A percentile compares a stretch with the other conserved stretches of the same genome.
Conservation (phyloP, 2,888 invertebrate genomes). For the Limenitis camilla region DNA sequence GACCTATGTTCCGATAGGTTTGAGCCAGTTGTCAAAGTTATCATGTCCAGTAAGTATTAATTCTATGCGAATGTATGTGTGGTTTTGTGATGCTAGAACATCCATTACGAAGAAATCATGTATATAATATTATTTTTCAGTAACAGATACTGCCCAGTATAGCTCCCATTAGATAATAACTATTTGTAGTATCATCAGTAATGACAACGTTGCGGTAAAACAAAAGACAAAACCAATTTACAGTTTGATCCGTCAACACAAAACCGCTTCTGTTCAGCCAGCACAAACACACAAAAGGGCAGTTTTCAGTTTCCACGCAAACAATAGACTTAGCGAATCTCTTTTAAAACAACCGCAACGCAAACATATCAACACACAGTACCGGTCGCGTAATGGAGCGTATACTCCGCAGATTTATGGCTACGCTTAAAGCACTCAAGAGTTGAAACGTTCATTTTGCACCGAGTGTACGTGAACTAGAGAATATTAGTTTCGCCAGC, state of each 20-base stretch:
- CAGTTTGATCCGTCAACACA: conserved; percentile 1
- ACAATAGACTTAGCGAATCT: conserved; percentile 24
- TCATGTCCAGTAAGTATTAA: too few species aligned
- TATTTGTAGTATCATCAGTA: too few species aligned
- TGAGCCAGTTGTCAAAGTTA: too few species aligned
- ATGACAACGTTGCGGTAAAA: background rate
- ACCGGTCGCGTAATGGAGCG: conserved; percentile 36
- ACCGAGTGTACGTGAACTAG: conserved; percentile 27
- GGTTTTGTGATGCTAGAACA: too few species aligned
- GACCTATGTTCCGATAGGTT: too few species aligned
- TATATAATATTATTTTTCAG: too few species aligned
- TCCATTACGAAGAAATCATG: too few species aligned
- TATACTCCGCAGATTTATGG: conserved; percentile 37
- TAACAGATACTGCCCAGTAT: too few species aligned
- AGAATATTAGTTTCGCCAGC: conserved; percentile 33
- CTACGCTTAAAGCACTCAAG: conserved; percentile 33
- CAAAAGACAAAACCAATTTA: background rate
- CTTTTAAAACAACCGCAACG: conserved; percentile 24
- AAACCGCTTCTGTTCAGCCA: background rate
- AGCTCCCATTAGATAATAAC: too few species aligned
- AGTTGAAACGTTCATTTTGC: conserved; percentile 37
- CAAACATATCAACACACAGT: conserved; percentile 25
- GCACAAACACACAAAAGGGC: conserved; percentile 4
- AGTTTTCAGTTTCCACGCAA: conserved; percentile 7
- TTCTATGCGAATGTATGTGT: too few species aligned